Conservation (phyloP, 1,140 invertebrate genomes). For the Philopotamus ludificatus region DNA sequence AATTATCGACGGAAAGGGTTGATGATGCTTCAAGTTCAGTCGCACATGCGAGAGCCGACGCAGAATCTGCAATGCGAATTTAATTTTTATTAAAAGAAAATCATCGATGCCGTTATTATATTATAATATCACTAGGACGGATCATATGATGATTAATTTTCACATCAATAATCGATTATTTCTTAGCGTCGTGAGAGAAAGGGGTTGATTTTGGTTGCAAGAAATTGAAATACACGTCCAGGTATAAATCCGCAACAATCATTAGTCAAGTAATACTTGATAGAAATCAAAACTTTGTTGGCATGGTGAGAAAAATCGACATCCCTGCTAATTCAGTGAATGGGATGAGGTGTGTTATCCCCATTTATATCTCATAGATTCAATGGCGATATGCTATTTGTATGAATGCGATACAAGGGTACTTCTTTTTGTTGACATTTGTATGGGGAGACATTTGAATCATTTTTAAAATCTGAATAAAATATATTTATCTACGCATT, state of each 20-base stretch:
- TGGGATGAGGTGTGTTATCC: conserved; percentile 32
- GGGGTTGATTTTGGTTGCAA: too few relatives aligned
- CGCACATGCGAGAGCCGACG: background rate
- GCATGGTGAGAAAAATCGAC: conserved; percentile 7
- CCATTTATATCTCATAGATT: conserved; percentile 10
- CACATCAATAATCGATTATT: too few relatives aligned
- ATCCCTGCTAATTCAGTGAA: conserved; percentile 32
- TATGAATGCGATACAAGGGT: conserved; percentile 5
- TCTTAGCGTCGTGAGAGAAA: too few relatives aligned
- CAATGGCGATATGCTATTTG: background rate
- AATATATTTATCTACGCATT: too few relatives aligned
- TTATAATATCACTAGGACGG: too few relatives aligned
- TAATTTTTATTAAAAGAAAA: too few relatives aligned
- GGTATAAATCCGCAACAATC: background rate
- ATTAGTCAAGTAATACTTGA: conserved; percentile 10
- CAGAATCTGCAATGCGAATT: background rate
- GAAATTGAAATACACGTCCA: too few relatives aligned
- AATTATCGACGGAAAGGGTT: conserved; percentile 28
- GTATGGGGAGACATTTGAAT: too few relatives aligned
- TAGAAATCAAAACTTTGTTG: background rate
- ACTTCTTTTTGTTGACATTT: too few relatives aligned
- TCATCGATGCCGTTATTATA: background rate
- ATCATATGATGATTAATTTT: too few relatives aligned
- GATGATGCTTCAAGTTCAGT: conserved; percentile 2
- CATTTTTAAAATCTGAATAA: too few relatives aligned